A percentile compares a stretch with the other conserved stretches of the same genome.
Conservation (phyloP, 2,888 invertebrate genomes). For the Trileptium ribeirensis region DNA sequence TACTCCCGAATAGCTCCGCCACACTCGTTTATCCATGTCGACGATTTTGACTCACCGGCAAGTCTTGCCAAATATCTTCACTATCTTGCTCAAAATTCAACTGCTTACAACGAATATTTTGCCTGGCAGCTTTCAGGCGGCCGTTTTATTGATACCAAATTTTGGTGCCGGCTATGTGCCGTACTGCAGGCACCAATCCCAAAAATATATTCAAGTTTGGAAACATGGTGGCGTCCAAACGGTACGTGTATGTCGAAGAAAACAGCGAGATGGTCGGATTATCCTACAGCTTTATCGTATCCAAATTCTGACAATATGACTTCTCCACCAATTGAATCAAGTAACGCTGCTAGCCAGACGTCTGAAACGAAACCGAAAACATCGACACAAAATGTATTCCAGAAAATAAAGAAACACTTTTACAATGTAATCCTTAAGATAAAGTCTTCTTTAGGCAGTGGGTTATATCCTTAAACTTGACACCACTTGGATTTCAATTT, state of each 20-base stretch:
- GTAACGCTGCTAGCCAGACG: too few relatives aligned
- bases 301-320: too few relatives aligned
- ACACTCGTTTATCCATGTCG: slow-evolving; percentile 87
- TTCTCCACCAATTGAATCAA: too few relatives aligned
- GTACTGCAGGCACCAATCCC: slow-evolving; percentile 63
- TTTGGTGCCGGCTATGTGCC: slow-evolving; percentile 77
- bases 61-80: slow-evolving; percentile 78
- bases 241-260: slow-evolving; percentile 63
- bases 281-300: too few relatives aligned
- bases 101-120: slow-evolving; percentile 86
- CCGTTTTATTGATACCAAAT: slow-evolving; percentile 88
- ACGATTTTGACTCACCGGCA: slow-evolving; percentile 75
- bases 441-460: too few relatives aligned
- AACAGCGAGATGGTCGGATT: too few relatives aligned
- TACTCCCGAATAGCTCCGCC: slow-evolving; percentile 79
- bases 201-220: slow-evolving; percentile 66
- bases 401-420: too few relatives aligned
- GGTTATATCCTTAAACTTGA: too few relatives aligned
- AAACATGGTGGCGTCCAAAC: slow-evolving; percentile 83
- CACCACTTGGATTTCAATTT: too few relatives aligned
- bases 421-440: too few relatives aligned
- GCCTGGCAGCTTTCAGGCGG: slow-evolving; percentile 81
- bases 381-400: too few relatives aligned
- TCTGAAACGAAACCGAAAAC: too few relatives aligned
- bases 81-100: slow-evolving; percentile 75